A percentile compares a stretch with the other conserved stretches of the same genome.
phyloP scores from a whole-genome alignment of 92 coral and sea anemone genomes.

The Parazoanthus swiftii region DNA sequence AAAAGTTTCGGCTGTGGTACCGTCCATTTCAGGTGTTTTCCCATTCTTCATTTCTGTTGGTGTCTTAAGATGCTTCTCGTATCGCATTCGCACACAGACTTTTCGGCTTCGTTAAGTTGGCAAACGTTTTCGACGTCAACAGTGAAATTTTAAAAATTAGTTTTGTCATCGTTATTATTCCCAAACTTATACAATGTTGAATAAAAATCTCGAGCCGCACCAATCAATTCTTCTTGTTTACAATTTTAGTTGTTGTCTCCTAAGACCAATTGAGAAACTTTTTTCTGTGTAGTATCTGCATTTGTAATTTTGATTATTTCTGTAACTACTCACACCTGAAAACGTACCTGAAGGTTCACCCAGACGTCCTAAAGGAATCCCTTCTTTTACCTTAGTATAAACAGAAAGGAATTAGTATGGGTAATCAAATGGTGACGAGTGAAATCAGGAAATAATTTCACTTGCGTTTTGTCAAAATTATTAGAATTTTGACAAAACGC shows the following conservation, averaged over 20 bases:
- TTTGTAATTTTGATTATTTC: too few relatives aligned
- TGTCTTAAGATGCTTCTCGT: constrained; percentile 11
- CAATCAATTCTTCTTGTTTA: constrained; percentile 17
- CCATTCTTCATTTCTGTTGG: background rate
- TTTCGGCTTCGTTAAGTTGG: constrained; percentile 25
- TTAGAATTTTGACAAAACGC: too few relatives aligned
- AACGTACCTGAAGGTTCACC: background rate
- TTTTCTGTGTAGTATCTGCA: constrained; percentile 21
- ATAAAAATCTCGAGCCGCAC: constrained; percentile 23
- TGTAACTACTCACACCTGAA: background rate
- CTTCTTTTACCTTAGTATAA: background rate
- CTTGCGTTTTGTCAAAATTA: too few relatives aligned
- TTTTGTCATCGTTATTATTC: background rate
- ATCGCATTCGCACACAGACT: constrained; percentile 28
- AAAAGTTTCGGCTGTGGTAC: background rate
- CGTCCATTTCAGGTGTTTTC: constrained; percentile 32
- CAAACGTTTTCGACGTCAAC: constrained; percentile 7
- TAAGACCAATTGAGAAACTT: constrained; percentile 14
- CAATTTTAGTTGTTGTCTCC: background rate
- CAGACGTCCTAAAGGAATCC: background rate
- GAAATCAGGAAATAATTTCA: too few relatives aligned
- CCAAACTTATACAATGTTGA: constrained; percentile 18
- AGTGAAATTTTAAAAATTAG: background rate
- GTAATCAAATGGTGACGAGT: too few relatives aligned
- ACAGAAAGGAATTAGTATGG: background rate